phyloP scores from a whole-genome alignment of 2,888 invertebrate genomes.

The Himalopsyche japonica region DNA sequence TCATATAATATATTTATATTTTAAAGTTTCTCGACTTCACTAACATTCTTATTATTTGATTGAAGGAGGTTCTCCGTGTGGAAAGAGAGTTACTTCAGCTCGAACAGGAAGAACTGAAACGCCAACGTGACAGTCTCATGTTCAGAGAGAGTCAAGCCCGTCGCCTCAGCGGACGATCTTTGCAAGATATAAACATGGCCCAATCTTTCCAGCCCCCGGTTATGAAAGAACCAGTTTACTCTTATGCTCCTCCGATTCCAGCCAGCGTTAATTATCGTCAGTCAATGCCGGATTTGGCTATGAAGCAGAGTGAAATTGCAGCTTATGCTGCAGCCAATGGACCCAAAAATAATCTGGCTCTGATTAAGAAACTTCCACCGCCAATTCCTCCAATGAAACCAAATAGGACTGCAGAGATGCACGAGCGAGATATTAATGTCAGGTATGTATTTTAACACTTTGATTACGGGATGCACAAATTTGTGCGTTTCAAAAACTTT shows the following conservation, averaged over 20 bases:
- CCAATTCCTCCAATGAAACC: constrained; percentile 50
- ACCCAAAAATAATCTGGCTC: constrained; percentile 46
- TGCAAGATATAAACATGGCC: constrained; percentile 63
- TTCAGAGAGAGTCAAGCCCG: constrained; percentile 67
- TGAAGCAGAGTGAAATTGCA: constrained; percentile 46
- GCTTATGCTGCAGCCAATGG: constrained; percentile 43
- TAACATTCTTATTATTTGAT: constrained; percentile 5
- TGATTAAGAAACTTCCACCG: constrained; percentile 44
- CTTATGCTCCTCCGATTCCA: constrained; percentile 35
- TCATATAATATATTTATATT: too few species aligned
- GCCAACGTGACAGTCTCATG: constrained; percentile 73
- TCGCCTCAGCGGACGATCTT: constrained; percentile 61
- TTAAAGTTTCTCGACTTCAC: background rate
- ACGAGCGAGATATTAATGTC: constrained; percentile 58
- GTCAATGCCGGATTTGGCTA: constrained; percentile 57
- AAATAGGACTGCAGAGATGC: constrained; percentile 50
- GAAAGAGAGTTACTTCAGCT: constrained; percentile 77
- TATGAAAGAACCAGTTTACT: constrained; percentile 35
- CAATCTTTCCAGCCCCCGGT: constrained; percentile 39
- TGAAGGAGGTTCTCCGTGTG: constrained; percentile 72
- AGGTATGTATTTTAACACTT: constrained; percentile 47
- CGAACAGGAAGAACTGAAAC: constrained; percentile 76
- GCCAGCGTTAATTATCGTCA: constrained; percentile 49
- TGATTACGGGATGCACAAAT: too few species aligned
- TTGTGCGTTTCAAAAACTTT: too few species aligned